Conservation (phyloP, 2,797 vertebrate genomes). For the Pteropus rufus region DNA sequence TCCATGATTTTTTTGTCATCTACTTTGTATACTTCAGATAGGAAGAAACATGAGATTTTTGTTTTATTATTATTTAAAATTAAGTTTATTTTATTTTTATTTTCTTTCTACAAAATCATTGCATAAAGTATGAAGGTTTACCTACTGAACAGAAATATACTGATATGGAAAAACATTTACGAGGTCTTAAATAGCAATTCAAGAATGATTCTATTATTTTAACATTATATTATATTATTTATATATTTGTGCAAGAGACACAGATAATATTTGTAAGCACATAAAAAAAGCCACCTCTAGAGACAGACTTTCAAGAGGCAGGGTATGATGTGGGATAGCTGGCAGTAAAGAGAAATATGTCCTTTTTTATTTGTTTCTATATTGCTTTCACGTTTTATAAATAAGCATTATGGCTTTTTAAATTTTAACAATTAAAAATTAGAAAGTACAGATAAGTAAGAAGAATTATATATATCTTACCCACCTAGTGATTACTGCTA, state of each 20-base stretch:
- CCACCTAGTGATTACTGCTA: neutral
- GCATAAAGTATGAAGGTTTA: neutral
- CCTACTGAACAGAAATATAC: neutral
- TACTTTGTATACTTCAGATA: neutral
- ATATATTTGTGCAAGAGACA: neutral
- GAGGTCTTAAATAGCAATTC: neutral
- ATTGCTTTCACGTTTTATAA: neutral
- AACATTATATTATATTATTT: neutral
- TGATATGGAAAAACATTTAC: neutral
- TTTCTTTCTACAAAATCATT: neutral
- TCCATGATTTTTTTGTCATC: neutral
- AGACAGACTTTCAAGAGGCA: neutral
- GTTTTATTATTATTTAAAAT: slow-evolving; percentile 2
- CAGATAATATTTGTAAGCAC: neutral
- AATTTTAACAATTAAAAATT: neutral
- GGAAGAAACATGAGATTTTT: neutral
- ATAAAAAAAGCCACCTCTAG: neutral
- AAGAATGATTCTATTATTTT: neutral
- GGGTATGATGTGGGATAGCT: neutral
- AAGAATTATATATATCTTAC: neutral
- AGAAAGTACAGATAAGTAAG: neutral
- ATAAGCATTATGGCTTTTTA: neutral
- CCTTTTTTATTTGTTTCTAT: neutral
- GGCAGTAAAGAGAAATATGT: neutral
- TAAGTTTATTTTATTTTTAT: slow-evolving; percentile 9